Base-by-base conservation (phyloP, 2,113 vertebrate genomes). In the Corythaeola cristata region DNA sequence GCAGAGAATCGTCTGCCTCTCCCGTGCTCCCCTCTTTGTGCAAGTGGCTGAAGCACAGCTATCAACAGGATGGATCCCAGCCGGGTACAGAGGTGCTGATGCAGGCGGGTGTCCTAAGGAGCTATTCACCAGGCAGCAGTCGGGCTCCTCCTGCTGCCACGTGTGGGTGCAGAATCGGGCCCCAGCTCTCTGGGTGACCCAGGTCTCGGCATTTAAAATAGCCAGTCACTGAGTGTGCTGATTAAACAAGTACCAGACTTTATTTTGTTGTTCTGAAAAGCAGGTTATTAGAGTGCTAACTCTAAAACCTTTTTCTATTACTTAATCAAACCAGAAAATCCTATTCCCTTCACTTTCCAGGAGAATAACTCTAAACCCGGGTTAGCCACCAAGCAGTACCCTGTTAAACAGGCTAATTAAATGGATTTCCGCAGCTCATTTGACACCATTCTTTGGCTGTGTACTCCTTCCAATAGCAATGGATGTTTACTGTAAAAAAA, bases 291-390 rank as follows among this genome's bases (percentile, higher is more conserved):
- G 16, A 66, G 7, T 9, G 4, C 19, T 59, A 62, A 26, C 44
- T 83, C 41, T 53, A 66, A 63, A 85, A 68, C 78, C 60, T 7
- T 76, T 23, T 72, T 68, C 12, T 41, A 49, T 52, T 50, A 64
- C 44, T 92, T 71, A 39, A 84, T 75, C 80, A 59, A 86, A 89
- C 20, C 50, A 76, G n/a, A 89, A 97, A 95, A 88, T 47, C 33
- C 9, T 60, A 30, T 59, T 82, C 53, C 47, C 47, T 78, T 47
- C 35, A 60, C 26, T 53, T 45, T 91, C 45, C 58, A 13, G 47
- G n/a, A 66, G 33, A 75, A 26, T 19, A 66, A 79, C 49, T 58
- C 26, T 69, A 90, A 92, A 91, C 80, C 28, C 39, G 12, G 2
- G 52, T 53, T 69, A 76, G 74, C 58, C 74, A 80, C 63, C 8